phyloP scores from a whole-genome alignment of 2,113 vertebrate genomes.

The Recurvirostra avosetta region DNA sequence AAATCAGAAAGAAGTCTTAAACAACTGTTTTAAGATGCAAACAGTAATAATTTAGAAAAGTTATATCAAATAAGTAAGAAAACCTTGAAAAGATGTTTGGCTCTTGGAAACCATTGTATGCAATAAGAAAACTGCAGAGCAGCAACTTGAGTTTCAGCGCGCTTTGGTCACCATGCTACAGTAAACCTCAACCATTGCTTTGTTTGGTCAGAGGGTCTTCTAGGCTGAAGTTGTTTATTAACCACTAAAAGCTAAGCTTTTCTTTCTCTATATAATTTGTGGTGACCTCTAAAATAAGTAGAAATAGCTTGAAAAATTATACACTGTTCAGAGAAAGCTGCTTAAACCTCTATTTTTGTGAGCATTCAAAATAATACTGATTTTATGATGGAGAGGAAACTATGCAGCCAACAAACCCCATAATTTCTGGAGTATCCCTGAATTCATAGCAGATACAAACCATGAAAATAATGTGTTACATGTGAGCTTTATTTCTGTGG shows the following conservation, averaged over 20 bases:
- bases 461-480: neutral
- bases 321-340: neutral
- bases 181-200: neutral
- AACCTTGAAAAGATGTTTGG: neutral
- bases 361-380: neutral
- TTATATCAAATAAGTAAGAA: neutral
- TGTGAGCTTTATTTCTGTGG: neutral
- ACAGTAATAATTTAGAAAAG: neutral
- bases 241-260: constrained; percentile 1
- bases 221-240: constrained; percentile 20
- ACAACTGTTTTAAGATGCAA: neutral
- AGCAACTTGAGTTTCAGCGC: neutral
- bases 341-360: neutral
- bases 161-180: neutral
- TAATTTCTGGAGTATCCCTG: constrained; percentile 15
- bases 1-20: neutral
- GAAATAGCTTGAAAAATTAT: constrained; percentile 20
- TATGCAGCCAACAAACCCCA: neutral
- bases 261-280: neutral
- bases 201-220: neutral
- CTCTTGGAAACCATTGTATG: neutral
- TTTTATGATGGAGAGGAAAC: neutral
- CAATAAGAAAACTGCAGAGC: neutral
- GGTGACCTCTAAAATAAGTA: neutral
- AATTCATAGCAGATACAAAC: neutral